A percentile compares a stretch with the other conserved stretches of the same genome.
These are phyloP conservation scores for Trissolcus brochymenae DNA, from an alignment of 2,888 invertebrate species.

Conservation along the genomic window DNA sequence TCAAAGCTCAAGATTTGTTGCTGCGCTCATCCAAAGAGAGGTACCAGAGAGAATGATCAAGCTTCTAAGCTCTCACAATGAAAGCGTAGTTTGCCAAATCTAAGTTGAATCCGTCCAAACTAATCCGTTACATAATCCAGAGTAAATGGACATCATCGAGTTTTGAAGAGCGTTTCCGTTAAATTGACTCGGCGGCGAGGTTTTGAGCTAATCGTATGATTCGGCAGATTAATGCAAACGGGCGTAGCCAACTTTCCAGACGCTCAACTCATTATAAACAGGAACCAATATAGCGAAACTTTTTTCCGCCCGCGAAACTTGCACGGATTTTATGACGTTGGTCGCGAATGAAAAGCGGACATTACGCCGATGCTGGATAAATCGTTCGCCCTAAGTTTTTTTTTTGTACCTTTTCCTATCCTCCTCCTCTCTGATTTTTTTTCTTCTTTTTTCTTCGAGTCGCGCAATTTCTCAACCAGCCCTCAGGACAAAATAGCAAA, in stretches of 20 bases:
- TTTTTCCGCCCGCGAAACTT: slow-evolving; percentile 45
- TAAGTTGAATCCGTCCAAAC: slow-evolving; percentile 50
- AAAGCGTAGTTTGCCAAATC: slow-evolving; percentile 53
- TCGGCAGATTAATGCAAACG: slow-evolving; percentile 62
- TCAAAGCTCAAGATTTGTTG: no score
- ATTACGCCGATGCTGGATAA: slow-evolving; percentile 26
- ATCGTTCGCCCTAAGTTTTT: slow-evolving; percentile 24
- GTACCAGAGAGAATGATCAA: no score
- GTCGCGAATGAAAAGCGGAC: slow-evolving; percentile 21
- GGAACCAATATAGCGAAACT: slow-evolving; percentile 55
- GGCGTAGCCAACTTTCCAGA: slow-evolving; percentile 64
- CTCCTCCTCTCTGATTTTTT: neutral
- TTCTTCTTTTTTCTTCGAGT: neutral
- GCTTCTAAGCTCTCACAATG: slow-evolving; percentile 50
- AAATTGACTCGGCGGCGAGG: slow-evolving; percentile 54
- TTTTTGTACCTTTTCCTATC: neutral
- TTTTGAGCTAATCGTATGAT: slow-evolving; percentile 61
- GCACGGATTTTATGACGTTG: slow-evolving; percentile 46
- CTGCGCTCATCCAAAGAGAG: no score
- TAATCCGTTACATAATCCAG: slow-evolving; percentile 58
- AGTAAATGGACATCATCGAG: slow-evolving; percentile 56
- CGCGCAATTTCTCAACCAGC: slow-evolving; percentile 16
- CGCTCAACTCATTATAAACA: slow-evolving; percentile 65
- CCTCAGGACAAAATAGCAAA: slow-evolving; percentile 16
- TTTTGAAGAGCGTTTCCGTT: slow-evolving; percentile 53